These are phyloP conservation scores for Physella acuta DNA, from an alignment of 1,140 invertebrate genomes.

Conservation along the genomic window DNA sequence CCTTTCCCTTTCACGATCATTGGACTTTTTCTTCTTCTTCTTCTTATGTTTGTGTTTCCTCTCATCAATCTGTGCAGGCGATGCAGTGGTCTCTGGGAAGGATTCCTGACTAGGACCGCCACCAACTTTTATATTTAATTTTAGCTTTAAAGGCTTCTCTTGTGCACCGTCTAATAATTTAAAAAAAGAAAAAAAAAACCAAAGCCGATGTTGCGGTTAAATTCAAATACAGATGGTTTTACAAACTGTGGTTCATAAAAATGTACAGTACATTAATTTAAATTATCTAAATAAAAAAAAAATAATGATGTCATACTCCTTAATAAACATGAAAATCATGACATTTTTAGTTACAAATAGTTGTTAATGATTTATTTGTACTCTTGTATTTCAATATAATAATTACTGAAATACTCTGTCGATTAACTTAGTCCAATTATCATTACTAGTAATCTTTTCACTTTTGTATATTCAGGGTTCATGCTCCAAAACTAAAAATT, in stretches of 20 bases:
- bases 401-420: no score
- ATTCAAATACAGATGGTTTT: not conserved
- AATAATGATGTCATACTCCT: not conserved
- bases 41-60: constrained; percentile 26
- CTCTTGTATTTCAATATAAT: no score
- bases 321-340: not conserved
- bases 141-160: constrained; percentile 21
- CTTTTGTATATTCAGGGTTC: no score
- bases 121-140: constrained; percentile 23
- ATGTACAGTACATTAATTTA: not conserved
- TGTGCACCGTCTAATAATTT: not conserved
- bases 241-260: not conserved
- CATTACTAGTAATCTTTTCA: no score
- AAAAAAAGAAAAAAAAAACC: not conserved
- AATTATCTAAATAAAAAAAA: not conserved
- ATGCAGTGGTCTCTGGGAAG: not conserved
- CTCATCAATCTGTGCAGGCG: constrained; percentile 1
- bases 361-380: not conserved
- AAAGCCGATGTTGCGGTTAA: not conserved
- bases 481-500: no score
- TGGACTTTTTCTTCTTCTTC: constrained; percentile 26
- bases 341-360: not conserved
- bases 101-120: constrained; percentile 18
- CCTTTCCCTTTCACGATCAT: constrained; percentile 17
- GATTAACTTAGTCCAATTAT: no score